Percentiles rank a stretch among this genome's conserved stretches.
Evolutionary conservation across 2,113 vertebrate genomes (phyloP).

Genomic region (Falcunculus frontatus): DNA sequence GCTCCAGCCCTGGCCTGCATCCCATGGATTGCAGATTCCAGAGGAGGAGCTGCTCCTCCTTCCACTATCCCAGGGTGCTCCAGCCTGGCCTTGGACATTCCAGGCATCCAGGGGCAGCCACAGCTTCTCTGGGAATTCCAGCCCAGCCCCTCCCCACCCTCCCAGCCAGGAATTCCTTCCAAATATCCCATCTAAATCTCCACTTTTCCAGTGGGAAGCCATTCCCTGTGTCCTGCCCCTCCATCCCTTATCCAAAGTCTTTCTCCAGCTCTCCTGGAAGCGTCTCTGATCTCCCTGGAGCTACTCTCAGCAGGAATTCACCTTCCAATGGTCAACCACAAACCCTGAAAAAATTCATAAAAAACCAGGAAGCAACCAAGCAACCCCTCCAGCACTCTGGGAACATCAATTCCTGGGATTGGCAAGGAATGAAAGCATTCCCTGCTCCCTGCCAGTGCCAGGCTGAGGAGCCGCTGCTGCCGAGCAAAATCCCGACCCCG

Average conservation of each 20-base stretch:
- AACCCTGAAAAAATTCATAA: not conserved
- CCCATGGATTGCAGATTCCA: not conserved
- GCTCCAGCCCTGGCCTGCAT: not conserved
- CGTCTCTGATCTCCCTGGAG: no score
- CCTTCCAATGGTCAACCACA: not conserved
- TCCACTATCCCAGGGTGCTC: not conserved
- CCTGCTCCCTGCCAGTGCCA: slow-evolving; percentile 61
- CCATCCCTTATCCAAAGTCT: not conserved
- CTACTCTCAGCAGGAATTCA: not conserved
- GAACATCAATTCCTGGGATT: slow-evolving; percentile 65
- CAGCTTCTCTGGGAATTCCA: not conserved
- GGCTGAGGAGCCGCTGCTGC: slow-evolving; percentile 71
- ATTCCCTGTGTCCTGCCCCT: not conserved
- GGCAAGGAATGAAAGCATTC: slow-evolving; percentile 70
- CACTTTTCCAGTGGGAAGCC: not conserved
- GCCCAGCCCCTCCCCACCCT: not conserved
- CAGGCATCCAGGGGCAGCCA: not conserved
- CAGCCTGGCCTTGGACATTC: not conserved
- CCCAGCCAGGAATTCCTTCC: not conserved
- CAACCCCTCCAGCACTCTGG: not conserved
- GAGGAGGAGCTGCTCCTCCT: not conserved
- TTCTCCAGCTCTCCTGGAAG: not conserved
- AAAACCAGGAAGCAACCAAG: not conserved
- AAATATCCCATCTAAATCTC: not conserved
- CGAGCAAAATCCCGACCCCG: slow-evolving; percentile 75